These are phyloP conservation scores for Glareola pratincola DNA, from an alignment of 2,113 vertebrate species.

Conservation along the genomic window DNA sequence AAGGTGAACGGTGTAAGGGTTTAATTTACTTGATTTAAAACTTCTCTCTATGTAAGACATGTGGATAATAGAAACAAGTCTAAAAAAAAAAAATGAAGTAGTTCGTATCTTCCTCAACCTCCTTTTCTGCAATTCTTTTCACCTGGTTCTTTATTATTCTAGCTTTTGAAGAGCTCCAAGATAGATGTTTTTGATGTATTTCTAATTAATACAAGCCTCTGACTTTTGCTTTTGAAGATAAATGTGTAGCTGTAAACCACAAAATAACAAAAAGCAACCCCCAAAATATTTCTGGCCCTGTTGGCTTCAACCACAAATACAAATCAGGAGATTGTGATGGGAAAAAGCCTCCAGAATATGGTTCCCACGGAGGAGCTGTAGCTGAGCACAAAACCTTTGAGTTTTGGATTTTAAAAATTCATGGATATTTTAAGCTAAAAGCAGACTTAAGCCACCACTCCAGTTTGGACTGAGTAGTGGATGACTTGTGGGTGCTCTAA, in stretches of 20 bases:
- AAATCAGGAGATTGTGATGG: background rate
- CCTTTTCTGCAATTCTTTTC: background rate
- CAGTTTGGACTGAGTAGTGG: background rate
- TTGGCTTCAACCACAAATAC: background rate
- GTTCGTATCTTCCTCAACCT: background rate
- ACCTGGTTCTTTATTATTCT: background rate
- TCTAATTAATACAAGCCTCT: background rate
- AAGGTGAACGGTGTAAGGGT: background rate
- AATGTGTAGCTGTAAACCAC: background rate
- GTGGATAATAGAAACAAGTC: background rate
- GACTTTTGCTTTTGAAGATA: background rate
- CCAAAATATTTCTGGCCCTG: background rate
- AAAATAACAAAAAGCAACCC: background rate
- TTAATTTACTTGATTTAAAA: constrained; percentile 46
- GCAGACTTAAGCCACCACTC: background rate
- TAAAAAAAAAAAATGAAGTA: background rate
- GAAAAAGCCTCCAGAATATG: background rate
- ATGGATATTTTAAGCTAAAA: background rate
- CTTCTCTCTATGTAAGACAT: background rate
- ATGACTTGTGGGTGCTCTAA: background rate
- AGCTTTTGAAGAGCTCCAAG: background rate
- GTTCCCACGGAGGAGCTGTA: background rate
- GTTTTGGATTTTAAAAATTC: background rate
- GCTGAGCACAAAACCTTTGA: background rate
- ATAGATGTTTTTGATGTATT: background rate